phyloP scores from a whole-genome alignment of 2,113 vertebrate genomes.

The Baryphthengus martii region DNA sequence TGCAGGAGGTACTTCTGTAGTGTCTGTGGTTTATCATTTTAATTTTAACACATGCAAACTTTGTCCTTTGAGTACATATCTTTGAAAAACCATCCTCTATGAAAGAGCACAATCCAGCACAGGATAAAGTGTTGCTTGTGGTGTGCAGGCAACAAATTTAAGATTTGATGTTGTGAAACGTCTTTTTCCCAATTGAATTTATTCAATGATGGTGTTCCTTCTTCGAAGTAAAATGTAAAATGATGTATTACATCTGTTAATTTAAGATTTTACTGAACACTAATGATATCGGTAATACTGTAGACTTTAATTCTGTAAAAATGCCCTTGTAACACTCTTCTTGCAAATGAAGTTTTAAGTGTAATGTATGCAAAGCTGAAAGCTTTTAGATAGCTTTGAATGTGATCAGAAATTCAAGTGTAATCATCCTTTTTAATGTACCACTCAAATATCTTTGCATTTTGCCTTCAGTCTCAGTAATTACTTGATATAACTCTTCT shows the following conservation, averaged over 20 bases:
- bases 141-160: not conserved
- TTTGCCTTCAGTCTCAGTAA: not conserved
- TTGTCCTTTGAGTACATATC: not conserved
- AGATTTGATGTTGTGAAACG: not conserved
- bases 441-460: not conserved
- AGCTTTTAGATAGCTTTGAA: constrained; percentile 12
- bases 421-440: not conserved
- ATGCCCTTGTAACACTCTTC: not conserved
- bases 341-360: not conserved
- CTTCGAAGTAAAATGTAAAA: not conserved
- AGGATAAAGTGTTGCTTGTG: not conserved
- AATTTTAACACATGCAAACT: not conserved
- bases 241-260: not conserved
- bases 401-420: not conserved
- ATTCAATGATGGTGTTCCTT: not conserved
- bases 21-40: not conserved
- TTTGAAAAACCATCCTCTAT: not conserved
- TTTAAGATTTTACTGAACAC: not conserved
- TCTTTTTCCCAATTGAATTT: not conserved
- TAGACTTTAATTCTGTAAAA: not conserved
- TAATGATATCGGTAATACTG: not conserved
- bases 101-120: not conserved
- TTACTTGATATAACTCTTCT: not conserved
- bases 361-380: not conserved
- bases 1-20: not conserved